These are phyloP conservation scores for Dryoscopus gambensis DNA, from an alignment of 2,113 vertebrate genomes.

Conservation along the genomic window DNA sequence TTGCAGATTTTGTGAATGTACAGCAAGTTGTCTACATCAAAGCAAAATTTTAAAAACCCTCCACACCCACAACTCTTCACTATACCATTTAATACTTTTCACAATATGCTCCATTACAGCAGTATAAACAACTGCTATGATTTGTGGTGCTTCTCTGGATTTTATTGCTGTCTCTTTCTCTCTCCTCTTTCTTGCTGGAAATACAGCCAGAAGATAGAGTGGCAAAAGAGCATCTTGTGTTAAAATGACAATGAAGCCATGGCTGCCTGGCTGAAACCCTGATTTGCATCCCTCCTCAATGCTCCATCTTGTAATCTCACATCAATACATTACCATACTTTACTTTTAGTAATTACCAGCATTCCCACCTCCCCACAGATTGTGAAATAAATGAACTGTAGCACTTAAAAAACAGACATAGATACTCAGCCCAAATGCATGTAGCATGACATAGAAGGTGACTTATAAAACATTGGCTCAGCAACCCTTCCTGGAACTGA, in stretches of 20 bases:
- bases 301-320: not conserved
- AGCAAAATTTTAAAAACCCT: not conserved
- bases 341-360: not conserved
- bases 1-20: not conserved
- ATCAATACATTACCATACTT: not conserved
- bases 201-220: not conserved
- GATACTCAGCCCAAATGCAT: not conserved
- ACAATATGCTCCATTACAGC: not conserved
- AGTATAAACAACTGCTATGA: not conserved
- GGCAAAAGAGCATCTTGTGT: not conserved
- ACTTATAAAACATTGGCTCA: not conserved
- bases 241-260: not conserved
- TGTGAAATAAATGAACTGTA: not conserved
- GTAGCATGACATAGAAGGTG: not conserved
- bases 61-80: not conserved
- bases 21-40: not conserved
- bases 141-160: not conserved
- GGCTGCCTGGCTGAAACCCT: not conserved
- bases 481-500: not conserved
- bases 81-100: not conserved
- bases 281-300: not conserved
- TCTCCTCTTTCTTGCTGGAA: not conserved
- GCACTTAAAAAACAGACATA: not conserved
- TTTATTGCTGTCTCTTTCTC: not conserved
- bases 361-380: not conserved